Percentiles rank a stretch among this genome's conserved stretches.
Evolutionary conservation across 2,113 vertebrate genomes (phyloP).

Genomic region (rabbit (Oryctolagus cuniculus)): DNA sequence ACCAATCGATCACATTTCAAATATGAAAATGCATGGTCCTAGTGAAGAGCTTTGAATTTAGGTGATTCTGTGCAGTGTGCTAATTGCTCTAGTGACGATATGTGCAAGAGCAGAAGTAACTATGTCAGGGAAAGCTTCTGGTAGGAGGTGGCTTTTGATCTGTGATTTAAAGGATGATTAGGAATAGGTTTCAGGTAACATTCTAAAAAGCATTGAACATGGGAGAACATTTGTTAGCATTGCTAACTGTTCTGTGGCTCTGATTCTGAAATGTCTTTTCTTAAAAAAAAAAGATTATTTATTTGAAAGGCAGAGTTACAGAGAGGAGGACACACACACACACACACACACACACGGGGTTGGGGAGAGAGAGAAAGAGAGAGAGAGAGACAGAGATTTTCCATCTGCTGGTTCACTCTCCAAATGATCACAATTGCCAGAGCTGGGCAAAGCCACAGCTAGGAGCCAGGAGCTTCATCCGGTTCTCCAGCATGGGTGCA

Average conservation of each 20-base stretch:
- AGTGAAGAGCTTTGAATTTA: neutral
- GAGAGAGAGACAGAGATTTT: too few relatives aligned
- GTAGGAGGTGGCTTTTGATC: constrained; percentile 2
- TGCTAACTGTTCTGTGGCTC: constrained; percentile 46
- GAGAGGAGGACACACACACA: too few relatives aligned
- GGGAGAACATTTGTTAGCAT: constrained; percentile 10
- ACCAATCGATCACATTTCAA: constrained; percentile 46
- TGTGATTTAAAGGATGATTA: constrained; percentile 56
- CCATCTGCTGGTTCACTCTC: too few relatives aligned
- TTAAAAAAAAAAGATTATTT: too few relatives aligned
- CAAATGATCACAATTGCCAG: too few relatives aligned
- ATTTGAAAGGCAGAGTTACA: too few relatives aligned
- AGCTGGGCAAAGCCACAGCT: too few relatives aligned
- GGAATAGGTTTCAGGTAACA: constrained; percentile 28
- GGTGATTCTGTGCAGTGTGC: constrained; percentile 25
- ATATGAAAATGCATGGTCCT: constrained; percentile 26
- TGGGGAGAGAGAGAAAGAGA: too few relatives aligned
- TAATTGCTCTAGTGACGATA: constrained; percentile 5
- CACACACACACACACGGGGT: too few relatives aligned
- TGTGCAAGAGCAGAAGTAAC: neutral
- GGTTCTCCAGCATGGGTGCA: too few relatives aligned
- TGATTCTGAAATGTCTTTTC: constrained; percentile 10
- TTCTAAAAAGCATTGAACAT: neutral
- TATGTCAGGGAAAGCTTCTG: constrained; percentile 43
- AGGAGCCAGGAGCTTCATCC: too few relatives aligned